Percentiles rank a stretch among this genome's conserved stretches.
Evolutionary conservation across 2,888 invertebrate genomes (phyloP).

Genomic region (Trypoxylon attenuatum): DNA sequence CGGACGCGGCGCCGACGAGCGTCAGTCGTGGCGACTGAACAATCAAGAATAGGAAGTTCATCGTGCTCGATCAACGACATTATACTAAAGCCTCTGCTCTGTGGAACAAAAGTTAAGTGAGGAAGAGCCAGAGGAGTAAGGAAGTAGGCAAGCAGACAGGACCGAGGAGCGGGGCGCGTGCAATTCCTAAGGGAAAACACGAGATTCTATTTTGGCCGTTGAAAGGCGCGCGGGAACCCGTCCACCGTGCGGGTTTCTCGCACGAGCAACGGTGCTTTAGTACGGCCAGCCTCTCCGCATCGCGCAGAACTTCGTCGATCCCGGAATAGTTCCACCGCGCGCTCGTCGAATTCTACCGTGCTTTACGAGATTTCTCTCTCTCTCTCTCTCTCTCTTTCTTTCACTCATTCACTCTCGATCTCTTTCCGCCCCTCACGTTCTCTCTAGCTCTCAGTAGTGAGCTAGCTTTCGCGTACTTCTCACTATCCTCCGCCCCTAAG

Average conservation of each 20-base stretch:
- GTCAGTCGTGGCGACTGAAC: background rate
- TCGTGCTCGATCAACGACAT: background rate
- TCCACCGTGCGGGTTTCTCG: slow-evolving; percentile 49
- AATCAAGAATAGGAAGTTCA: background rate
- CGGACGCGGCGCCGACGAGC: background rate
- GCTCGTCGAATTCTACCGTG: slow-evolving; percentile 25
- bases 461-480: too few species aligned
- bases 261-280: slow-evolving; percentile 57
- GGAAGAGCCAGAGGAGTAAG: slow-evolving; percentile 12
- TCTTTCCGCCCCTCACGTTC: too few species aligned
- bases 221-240: slow-evolving; percentile 59
- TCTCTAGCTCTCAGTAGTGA: too few species aligned
- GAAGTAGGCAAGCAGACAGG: slow-evolving; percentile 20
- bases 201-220: slow-evolving; percentile 67
- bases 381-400: too few species aligned
- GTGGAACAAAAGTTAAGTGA: too few species aligned
- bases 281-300: slow-evolving; percentile 68
- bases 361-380: too few species aligned
- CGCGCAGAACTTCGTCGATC: slow-evolving; percentile 63
- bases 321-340: slow-evolving; percentile 62
- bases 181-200: slow-evolving; percentile 62
- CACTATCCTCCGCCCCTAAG: background rate
- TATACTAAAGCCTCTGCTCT: too few species aligned
- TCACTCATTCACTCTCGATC: too few species aligned
- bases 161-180: slow-evolving; percentile 9